A percentile compares a stretch with the other conserved stretches of the same genome.
These are phyloP conservation scores for Acanthosoma haemorrhoidale DNA, from an alignment of 2,888 invertebrate species.

Conservation along the genomic window DNA sequence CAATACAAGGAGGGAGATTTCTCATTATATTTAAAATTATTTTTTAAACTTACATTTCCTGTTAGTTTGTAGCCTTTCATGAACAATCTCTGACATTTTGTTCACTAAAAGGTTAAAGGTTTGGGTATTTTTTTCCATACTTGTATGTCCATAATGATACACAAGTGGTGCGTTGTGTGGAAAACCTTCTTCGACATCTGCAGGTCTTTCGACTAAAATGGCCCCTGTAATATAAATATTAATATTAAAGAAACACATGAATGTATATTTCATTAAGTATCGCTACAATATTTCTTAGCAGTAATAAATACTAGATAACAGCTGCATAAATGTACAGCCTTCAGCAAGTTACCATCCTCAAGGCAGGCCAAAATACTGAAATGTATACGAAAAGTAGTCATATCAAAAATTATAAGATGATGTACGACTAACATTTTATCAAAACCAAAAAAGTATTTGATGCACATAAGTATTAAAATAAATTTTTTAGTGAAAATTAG, in stretches of 20 bases:
- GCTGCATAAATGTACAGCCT: not conserved
- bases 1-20: not conserved
- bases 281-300: too few species aligned
- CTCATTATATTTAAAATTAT: not conserved
- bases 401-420: too few species aligned
- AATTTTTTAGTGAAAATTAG: too few species aligned
- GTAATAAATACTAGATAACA: too few species aligned
- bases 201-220: conserved; percentile 83
- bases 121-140: conserved; percentile 68
- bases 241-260: not conserved
- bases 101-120: conserved; percentile 79
- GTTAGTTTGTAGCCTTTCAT: conserved; percentile 77
- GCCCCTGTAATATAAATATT: conserved; percentile 52
- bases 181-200: conserved; percentile 92
- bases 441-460: too few species aligned
- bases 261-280: not conserved
- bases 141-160: conserved; percentile 87
- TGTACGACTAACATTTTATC: too few species aligned
- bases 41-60: conserved; percentile 62
- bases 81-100: conserved; percentile 78
- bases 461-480: too few species aligned
- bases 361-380: too few species aligned
- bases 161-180: conserved; percentile 87
- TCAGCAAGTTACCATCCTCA: not conserved
- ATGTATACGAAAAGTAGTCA: too few species aligned